These are phyloP conservation scores for Halisarca cf. caerulea DNA, from an alignment of 37 sponge, comb jelly and placozoan species.

Conservation along the genomic window DNA sequence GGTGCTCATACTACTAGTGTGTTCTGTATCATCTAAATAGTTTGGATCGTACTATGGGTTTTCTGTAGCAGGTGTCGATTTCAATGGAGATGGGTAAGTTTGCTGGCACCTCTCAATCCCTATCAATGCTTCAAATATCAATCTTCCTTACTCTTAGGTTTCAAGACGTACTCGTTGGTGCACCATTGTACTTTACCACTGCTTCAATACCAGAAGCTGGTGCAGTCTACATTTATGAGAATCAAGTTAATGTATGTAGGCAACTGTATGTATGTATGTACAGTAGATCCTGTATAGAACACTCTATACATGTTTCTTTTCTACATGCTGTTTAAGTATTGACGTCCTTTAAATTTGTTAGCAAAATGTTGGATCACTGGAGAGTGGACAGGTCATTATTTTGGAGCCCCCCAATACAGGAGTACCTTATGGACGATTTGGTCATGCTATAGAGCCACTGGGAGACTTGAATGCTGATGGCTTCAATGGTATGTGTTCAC, in stretches of 20 bases:
- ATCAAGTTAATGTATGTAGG: not conserved
- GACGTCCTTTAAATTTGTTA: too few relatives aligned
- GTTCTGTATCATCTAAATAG: not conserved
- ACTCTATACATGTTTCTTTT: too few relatives aligned
- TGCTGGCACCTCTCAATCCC: not conserved
- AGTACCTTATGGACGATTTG: conserved; percentile 24
- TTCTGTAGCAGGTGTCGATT: conserved; percentile 7
- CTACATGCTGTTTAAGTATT: too few relatives aligned
- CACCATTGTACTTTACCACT: not conserved
- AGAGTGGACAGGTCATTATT: not conserved
- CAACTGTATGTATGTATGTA: not conserved
- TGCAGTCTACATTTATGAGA: conserved; percentile 15
- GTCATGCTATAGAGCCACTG: conserved; percentile 33
- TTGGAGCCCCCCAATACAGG: not conserved
- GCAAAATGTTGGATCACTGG: not conserved
- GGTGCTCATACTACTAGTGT: not conserved
- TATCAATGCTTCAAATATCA: not conserved
- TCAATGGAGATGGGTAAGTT: conserved; percentile 11
- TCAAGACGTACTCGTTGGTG: conserved; percentile 25
- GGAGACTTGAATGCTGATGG: conserved; percentile 38
- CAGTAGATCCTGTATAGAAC: too few relatives aligned
- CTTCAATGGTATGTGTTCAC: not conserved
- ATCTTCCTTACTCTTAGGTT: not conserved
- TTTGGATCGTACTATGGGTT: conserved; percentile 21
- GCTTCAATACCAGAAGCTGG: not conserved